Conservation (phyloP, 2,797 vertebrate genomes). For the Falco biarmicus region DNA sequence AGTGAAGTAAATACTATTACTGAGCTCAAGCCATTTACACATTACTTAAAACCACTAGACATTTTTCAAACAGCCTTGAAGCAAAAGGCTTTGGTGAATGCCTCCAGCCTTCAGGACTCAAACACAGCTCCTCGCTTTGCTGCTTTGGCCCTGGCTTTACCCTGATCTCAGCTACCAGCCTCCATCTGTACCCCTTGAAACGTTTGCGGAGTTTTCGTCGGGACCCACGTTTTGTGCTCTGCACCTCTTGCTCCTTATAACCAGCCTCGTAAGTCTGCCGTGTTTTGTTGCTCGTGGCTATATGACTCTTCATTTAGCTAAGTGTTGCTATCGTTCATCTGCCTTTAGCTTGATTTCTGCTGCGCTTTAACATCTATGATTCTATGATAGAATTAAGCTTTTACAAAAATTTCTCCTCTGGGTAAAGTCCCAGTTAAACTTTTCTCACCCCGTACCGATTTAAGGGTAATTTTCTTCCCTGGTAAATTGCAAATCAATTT, state of each 20-base stretch:
- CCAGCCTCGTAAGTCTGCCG: not conserved
- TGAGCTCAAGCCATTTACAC: not conserved
- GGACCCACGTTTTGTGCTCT: not conserved
- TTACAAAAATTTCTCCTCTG: not conserved
- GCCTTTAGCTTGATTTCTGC: not conserved
- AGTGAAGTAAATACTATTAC: not conserved
- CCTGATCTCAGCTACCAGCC: not conserved
- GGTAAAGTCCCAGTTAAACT: not conserved
- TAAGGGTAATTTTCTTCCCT: not conserved
- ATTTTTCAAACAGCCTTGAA: not conserved
- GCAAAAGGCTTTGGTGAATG: not conserved
- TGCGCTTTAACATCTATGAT: not conserved
- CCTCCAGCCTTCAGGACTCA: not conserved
- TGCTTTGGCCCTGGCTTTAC: not conserved
- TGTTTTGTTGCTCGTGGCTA: not conserved
- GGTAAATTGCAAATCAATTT: not conserved
- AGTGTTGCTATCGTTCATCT: not conserved
- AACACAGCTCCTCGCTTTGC: not conserved
- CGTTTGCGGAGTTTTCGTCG: not conserved
- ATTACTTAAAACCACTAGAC: not conserved
- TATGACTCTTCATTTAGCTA: not conserved
- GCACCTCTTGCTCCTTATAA: not conserved
- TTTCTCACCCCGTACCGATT: not conserved
- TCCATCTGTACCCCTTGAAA: not conserved
- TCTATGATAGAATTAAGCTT: not conserved